Conservation (phyloP, 2,113 vertebrate genomes). For the Apodemus speciosus region DNA sequence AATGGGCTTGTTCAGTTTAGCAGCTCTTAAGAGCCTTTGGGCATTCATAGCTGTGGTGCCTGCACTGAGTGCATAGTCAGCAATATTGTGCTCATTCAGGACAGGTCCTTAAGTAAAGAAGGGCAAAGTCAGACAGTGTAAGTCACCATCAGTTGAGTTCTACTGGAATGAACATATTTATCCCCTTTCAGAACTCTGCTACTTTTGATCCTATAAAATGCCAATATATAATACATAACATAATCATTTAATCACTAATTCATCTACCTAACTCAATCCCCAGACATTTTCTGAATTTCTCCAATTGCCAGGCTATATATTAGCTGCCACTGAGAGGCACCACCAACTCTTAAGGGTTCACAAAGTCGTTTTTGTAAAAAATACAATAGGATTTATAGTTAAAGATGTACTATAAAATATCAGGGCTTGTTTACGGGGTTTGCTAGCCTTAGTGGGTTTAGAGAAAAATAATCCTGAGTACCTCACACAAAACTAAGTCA, state of each 20-base stretch:
- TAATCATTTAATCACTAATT: not conserved
- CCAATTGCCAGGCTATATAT: not conserved
- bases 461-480: conserved; percentile 15
- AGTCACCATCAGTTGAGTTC: not conserved
- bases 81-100: conserved; percentile 83
- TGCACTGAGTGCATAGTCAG: conserved; percentile 93
- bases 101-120: conserved; percentile 84
- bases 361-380: not conserved
- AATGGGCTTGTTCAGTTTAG: conserved; percentile 94
- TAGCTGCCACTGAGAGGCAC: not conserved
- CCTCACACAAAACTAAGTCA: not conserved
- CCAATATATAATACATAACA: no score
- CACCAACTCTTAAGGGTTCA: not conserved
- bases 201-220: not conserved
- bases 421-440: not conserved
- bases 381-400: not conserved
- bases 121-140: conserved; percentile 8
- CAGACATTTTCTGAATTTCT: conserved; percentile 8
- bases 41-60: conserved; percentile 96
- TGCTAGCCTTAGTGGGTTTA: not conserved
- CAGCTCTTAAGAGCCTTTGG: conserved; percentile 92
- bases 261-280: not conserved
- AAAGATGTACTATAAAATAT: not conserved
- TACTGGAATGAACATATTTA: not conserved
- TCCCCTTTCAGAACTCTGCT: not conserved